A percentile compares a stretch with the other conserved stretches of the same genome.
These are phyloP conservation scores for Turnix velox DNA, from an alignment of 2,113 vertebrate species.

Conservation along the genomic window DNA sequence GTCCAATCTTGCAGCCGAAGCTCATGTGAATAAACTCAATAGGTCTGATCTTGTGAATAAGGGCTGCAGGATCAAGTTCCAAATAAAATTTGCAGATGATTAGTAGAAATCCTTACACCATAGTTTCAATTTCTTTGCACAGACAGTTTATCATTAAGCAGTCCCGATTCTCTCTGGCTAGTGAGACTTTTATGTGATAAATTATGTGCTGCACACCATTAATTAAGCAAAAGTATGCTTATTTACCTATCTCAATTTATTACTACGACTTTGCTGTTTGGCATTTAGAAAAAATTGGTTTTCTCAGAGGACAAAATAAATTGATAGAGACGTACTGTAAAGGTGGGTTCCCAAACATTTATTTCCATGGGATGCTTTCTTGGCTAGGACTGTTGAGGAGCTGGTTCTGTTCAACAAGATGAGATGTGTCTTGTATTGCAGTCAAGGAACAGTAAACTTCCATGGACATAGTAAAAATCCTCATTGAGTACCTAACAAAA, in stretches of 20 bases:
- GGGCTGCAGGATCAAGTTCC: slow-evolving; percentile 61
- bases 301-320: background rate
- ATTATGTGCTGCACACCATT: background rate
- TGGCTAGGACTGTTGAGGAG: background rate
- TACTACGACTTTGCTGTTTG: background rate
- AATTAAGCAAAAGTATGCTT: background rate
- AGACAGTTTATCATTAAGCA: background rate
- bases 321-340: background rate
- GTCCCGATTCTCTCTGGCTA: background rate
- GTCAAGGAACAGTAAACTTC: background rate
- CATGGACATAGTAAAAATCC: background rate
- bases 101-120: slow-evolving; percentile 34
- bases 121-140: slow-evolving; percentile 43
- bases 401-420: background rate
- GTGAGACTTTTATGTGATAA: background rate
- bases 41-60: slow-evolving; percentile 64
- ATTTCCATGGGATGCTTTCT: background rate
- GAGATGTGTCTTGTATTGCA: background rate
- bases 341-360: background rate
- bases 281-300: background rate
- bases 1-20: slow-evolving; percentile 64
- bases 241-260: background rate
- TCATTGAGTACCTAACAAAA: background rate
- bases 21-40: slow-evolving; percentile 66
- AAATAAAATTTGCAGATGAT: slow-evolving; percentile 55